A percentile compares a stretch with the other conserved stretches of the same genome.
Evolutionary conservation across 2,113 vertebrate genomes (phyloP).

Genomic region (Pungitius pungitius): DNA sequence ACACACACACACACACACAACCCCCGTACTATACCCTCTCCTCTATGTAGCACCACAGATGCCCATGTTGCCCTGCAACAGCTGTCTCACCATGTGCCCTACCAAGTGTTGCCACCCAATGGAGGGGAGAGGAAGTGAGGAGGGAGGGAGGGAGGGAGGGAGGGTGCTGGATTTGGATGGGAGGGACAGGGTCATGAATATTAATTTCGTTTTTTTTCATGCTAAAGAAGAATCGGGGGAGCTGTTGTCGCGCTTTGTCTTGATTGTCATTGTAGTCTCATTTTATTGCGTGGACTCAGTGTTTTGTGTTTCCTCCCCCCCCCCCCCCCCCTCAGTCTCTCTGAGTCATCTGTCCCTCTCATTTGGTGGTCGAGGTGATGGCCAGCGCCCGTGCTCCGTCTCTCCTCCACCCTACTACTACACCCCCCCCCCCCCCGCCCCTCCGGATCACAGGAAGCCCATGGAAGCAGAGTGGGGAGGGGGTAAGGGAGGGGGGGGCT

Average conservation of each 20-base stretch:
- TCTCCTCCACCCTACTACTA: not conserved
- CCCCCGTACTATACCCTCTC: slow-evolving; percentile 48
- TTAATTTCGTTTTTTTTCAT: slow-evolving; percentile 59
- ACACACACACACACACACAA: slow-evolving; percentile 1
- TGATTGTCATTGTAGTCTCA: slow-evolving; percentile 20
- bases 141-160: slow-evolving; percentile 42
- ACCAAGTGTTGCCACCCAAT: slow-evolving; percentile 83
- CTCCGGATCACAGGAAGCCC: slow-evolving; percentile 60
- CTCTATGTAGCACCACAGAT: slow-evolving; percentile 77
- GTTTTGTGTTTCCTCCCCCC: slow-evolving; percentile 37
- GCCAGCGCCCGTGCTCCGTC: slow-evolving; percentile 50
- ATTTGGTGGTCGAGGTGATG: slow-evolving; percentile 62
- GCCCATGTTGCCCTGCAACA: slow-evolving; percentile 83
- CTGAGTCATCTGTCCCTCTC: slow-evolving; percentile 27
- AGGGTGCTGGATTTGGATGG: slow-evolving; percentile 64
- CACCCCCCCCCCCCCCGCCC: not conserved
- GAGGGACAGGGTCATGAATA: slow-evolving; percentile 79
- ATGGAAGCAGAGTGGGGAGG: slow-evolving; percentile 70
- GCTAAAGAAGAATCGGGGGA: slow-evolving; percentile 9
- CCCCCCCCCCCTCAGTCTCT: slow-evolving; percentile 38
- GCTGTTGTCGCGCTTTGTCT: slow-evolving; percentile 31
- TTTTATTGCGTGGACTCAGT: slow-evolving; percentile 11
- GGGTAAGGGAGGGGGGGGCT: slow-evolving; percentile 56
- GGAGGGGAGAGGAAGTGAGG: slow-evolving; percentile 74
- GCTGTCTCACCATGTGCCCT: slow-evolving; percentile 85